phyloP scores from a whole-genome alignment of 2,113 vertebrate genomes.

The Calypte anna region DNA sequence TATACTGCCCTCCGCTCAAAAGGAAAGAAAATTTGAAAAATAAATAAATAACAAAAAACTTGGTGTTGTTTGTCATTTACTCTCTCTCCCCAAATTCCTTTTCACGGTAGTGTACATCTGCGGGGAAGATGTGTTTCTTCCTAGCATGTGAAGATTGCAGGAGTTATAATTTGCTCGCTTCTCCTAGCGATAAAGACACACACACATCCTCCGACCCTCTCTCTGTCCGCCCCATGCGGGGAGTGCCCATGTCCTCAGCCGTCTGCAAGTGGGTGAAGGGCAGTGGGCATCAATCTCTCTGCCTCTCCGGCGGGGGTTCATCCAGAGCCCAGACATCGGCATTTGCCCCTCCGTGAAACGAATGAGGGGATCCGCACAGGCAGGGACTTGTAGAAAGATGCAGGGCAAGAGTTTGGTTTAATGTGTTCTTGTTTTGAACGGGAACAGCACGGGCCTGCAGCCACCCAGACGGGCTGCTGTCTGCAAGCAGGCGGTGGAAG shows the following conservation, averaged over 20 bases:
- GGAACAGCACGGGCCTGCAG: background rate
- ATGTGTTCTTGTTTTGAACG: background rate
- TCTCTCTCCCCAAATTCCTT: background rate
- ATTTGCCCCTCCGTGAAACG: background rate
- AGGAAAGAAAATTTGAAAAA: accelerated
- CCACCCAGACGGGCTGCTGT: background rate
- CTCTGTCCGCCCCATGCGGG: background rate
- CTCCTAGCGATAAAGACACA: background rate
- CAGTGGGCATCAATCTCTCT: background rate
- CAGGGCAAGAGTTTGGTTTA: background rate
- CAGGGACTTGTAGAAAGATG: background rate
- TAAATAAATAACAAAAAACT: background rate
- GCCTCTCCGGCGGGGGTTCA: background rate
- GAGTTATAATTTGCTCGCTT: background rate
- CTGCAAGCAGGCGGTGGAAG: background rate
- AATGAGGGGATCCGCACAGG: background rate
- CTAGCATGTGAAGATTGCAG: background rate
- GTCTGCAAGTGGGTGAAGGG: background rate
- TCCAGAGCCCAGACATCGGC: background rate
- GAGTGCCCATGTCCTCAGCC: background rate
- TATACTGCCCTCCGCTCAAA: too few relatives aligned
- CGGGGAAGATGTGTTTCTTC: background rate
- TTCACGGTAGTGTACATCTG: background rate
- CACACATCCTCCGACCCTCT: too few relatives aligned
- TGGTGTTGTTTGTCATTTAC: background rate